These are phyloP conservation scores for Nephrocerus scutellatus DNA, from an alignment of 2,888 invertebrate genomes.

Conservation along the genomic window DNA sequence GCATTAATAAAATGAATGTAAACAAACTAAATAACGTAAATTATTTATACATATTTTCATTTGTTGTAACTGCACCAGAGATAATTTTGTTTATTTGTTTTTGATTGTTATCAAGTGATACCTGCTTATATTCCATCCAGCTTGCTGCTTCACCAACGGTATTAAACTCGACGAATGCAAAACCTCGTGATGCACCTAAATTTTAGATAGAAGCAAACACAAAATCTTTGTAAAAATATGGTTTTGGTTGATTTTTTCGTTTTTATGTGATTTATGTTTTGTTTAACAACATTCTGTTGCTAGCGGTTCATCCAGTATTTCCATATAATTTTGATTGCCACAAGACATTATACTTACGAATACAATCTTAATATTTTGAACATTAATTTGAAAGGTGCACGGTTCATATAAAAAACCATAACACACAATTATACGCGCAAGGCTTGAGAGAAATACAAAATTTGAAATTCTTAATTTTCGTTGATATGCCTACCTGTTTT, in stretches of 20 bases:
- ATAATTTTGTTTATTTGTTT: constrained; percentile 6
- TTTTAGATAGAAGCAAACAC: constrained; percentile 58
- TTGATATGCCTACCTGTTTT: constrained; percentile 64
- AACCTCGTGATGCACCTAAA: constrained; percentile 86
- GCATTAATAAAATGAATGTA: constrained; percentile 12
- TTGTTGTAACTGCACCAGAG: constrained; percentile 30
- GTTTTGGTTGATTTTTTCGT: constrained; percentile 26
- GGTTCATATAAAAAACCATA: no score
- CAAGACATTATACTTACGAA: no score
- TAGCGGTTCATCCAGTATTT: no score
- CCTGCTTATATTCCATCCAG: constrained; percentile 87
- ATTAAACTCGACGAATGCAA: constrained; percentile 91
- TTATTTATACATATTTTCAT: constrained; percentile 12
- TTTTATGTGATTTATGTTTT: constrained; percentile 14
- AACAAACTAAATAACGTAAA: constrained; percentile 18
- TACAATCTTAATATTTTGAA: no score
- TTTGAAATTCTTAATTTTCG: constrained; percentile 22
- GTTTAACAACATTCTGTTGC: no score
- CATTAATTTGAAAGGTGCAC: no score
- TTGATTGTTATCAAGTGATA: constrained; percentile 32
- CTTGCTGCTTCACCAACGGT: constrained; percentile 77
- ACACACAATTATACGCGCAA: no score
- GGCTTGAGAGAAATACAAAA: constrained; percentile 3
- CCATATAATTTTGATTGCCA: no score
- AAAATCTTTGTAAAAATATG: constrained; percentile 48